Conservation (phyloP, 2,797 vertebrate genomes). For the Urosaurus nigricauda region DNA sequence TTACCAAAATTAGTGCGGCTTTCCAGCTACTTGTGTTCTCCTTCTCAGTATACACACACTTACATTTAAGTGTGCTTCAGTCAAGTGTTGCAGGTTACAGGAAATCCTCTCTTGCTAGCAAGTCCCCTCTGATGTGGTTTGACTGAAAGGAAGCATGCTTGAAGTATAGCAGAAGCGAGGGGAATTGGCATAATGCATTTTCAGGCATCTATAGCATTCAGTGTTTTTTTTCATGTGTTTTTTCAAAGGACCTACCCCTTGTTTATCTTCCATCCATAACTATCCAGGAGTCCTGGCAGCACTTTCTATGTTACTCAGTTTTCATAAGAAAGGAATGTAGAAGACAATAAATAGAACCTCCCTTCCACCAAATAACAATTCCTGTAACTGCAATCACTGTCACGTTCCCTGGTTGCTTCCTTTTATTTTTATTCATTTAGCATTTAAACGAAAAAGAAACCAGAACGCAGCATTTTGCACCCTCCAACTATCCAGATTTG, state of each 20-base stretch:
- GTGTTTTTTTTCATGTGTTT: neutral
- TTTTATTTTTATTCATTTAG: neutral
- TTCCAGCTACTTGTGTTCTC: neutral
- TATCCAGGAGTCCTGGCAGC: too few relatives aligned
- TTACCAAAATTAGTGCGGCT: slow-evolving; percentile 6
- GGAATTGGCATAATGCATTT: neutral
- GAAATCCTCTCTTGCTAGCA: slow-evolving; percentile 34
- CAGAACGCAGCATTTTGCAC: neutral
- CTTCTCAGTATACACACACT: neutral
- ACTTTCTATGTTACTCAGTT: too few relatives aligned
- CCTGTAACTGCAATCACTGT: neutral
- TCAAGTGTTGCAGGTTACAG: slow-evolving; percentile 25
- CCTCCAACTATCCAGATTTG: too few relatives aligned
- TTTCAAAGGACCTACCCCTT: neutral
- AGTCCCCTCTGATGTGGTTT: slow-evolving; percentile 31
- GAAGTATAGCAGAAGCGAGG: slow-evolving; percentile 18
- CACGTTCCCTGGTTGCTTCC: neutral
- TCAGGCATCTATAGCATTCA: neutral
- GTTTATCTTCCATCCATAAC: neutral
- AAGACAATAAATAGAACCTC: neutral
- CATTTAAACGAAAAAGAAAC: neutral
- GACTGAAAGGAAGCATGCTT: slow-evolving; percentile 28
- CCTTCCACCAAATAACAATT: too few relatives aligned
- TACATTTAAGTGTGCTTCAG: slow-evolving; percentile 5
- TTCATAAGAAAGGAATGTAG: neutral